Evolutionary conservation across 2,113 vertebrate species (phyloP).

Genomic region (Oryzias curvinotus): DNA sequence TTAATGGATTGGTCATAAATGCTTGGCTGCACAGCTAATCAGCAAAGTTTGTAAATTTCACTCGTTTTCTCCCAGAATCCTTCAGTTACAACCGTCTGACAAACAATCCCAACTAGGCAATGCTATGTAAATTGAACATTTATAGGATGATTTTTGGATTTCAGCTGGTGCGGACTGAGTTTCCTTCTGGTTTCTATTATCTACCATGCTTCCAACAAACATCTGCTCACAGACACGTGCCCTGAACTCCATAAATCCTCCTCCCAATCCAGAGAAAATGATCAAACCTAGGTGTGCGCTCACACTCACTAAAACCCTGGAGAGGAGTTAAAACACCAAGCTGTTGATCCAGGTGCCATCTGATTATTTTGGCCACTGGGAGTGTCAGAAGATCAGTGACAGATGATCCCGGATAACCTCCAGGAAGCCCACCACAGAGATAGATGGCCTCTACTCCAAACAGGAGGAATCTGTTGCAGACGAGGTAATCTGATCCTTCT

Average conservation of each 20-base stretch:
- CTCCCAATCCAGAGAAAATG: too few relatives aligned
- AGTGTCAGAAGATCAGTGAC: constrained; percentile 67
- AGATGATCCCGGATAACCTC: constrained; percentile 70
- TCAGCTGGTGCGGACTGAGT: neutral
- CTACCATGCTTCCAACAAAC: constrained; percentile 27
- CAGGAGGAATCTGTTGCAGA: constrained; percentile 25
- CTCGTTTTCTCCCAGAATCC: too few relatives aligned
- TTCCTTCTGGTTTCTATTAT: constrained; percentile 8
- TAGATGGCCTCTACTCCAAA: constrained; percentile 25
- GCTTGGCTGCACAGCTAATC: too few relatives aligned
- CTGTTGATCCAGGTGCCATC: constrained; percentile 78
- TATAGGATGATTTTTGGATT: neutral
- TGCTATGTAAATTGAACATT: neutral
- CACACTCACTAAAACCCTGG: constrained; percentile 39
- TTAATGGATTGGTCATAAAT: too few relatives aligned
- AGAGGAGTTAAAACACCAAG: constrained; percentile 60
- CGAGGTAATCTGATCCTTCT: constrained; percentile 39
- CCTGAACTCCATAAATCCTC: neutral
- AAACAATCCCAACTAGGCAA: neutral
- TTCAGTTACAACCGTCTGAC: too few relatives aligned
- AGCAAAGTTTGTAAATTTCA: too few relatives aligned
- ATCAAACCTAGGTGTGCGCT: constrained; percentile 15
- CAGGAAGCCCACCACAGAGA: constrained; percentile 48
- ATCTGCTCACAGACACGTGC: constrained; percentile 2
- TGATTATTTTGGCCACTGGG: constrained; percentile 74